Percentiles rank a stretch among this genome's conserved stretches.
phyloP scores from a whole-genome alignment of 2,888 invertebrate species.

The Andrena flavipes region DNA sequence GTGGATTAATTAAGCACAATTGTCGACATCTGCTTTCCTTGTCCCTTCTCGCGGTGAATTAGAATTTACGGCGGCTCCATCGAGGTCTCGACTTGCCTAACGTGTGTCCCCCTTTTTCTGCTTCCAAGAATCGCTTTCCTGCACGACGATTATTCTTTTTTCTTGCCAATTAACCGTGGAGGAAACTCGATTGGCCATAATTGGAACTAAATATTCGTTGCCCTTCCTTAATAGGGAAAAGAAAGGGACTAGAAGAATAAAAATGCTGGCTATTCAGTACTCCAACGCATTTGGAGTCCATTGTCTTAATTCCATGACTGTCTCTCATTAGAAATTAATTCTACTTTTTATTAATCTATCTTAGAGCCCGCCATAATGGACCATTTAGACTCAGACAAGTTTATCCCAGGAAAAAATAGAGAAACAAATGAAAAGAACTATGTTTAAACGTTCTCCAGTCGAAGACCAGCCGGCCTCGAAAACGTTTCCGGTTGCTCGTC shows the following conservation, averaged over 20 bases:
- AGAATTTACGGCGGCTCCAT: conserved; percentile 72
- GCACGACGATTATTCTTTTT: conserved; percentile 43
- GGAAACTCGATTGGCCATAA: conserved; percentile 41
- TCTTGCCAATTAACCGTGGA: conserved; percentile 46
- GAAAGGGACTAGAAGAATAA: neutral
- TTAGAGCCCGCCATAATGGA: no score
- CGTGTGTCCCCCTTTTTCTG: conserved; percentile 44
- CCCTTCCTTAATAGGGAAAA: conserved; percentile 27
- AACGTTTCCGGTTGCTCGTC: neutral
- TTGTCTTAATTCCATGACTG: neutral
- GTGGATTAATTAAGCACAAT: conserved; percentile 78
- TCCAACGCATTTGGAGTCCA: neutral
- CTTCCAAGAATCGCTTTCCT: conserved; percentile 57
- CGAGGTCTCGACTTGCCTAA: conserved; percentile 51
- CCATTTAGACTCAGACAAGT: neutral
- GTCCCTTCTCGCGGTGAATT: conserved; percentile 71
- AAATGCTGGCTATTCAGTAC: neutral
- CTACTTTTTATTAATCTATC: no score
- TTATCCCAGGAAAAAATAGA: neutral
- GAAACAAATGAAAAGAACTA: neutral
- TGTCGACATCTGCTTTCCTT: conserved; percentile 76
- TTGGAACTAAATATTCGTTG: conserved; percentile 48
- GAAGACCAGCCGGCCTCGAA: neutral
- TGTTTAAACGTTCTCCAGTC: neutral
- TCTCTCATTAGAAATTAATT: no score